Evolutionary conservation across 2,113 vertebrate genomes (phyloP).

Genomic region (Perognathus longimembris): DNA sequence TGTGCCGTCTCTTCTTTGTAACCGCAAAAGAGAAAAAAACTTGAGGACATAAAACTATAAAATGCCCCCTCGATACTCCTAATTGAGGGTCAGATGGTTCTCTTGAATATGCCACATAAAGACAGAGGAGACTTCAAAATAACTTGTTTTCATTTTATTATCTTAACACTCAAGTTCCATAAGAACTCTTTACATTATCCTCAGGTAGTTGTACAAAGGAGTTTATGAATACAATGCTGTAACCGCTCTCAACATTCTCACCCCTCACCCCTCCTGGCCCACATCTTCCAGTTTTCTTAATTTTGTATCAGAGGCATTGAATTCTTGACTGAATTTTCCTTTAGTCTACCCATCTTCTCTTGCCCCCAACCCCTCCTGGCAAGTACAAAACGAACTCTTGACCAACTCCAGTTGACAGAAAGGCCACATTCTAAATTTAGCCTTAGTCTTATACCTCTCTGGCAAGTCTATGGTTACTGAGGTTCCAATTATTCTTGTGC

Average conservation of each 20-base stretch:
- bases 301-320: too few relatives aligned
- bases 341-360: too few relatives aligned
- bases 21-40: neutral
- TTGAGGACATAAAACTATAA: neutral
- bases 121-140: neutral
- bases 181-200: too few relatives aligned
- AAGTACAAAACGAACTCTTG: neutral
- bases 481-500: neutral
- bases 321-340: too few relatives aligned
- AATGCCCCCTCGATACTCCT: neutral
- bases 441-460: neutral
- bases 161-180: too few relatives aligned
- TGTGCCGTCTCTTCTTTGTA: neutral
- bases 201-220: too few relatives aligned
- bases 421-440: rapidly evolving
- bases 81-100: neutral
- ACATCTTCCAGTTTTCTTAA: too few relatives aligned
- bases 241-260: too few relatives aligned
- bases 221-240: too few relatives aligned
- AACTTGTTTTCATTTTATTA: too few relatives aligned
- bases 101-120: rapidly evolving
- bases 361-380: too few relatives aligned
- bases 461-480: neutral
- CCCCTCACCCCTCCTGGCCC: too few relatives aligned
- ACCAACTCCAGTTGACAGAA: neutral